These are phyloP conservation scores for Sander lucioperca DNA, from an alignment of 2,113 vertebrate genomes.

Conservation along the genomic window DNA sequence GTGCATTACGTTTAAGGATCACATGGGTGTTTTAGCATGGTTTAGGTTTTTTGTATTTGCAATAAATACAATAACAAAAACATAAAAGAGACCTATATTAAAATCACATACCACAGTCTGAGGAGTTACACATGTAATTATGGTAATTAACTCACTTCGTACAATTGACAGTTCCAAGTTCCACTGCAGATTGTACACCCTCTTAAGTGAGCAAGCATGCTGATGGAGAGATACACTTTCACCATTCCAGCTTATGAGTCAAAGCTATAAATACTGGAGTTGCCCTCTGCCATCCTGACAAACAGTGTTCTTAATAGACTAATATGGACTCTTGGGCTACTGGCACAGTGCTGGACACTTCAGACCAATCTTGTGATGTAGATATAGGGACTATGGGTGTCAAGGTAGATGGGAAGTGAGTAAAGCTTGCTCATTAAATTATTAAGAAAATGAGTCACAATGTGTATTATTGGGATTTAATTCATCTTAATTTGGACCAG, in stretches of 20 bases:
- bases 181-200: conserved; percentile 38
- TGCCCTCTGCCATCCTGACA: conserved; percentile 58
- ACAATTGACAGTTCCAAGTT: conserved; percentile 22
- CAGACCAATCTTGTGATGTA: conserved; percentile 60
- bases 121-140: not conserved
- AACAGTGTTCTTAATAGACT: conserved; percentile 72
- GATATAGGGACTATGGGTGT: conserved; percentile 53
- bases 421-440: not conserved
- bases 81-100: not conserved
- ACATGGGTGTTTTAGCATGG: not conserved
- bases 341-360: conserved; percentile 52
- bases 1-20: not conserved
- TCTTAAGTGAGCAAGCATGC: conserved; percentile 64
- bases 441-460: not conserved
- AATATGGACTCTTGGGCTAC: conserved; percentile 70
- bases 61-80: not conserved
- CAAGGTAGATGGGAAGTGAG: conserved; percentile 36
- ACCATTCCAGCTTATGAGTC: conserved; percentile 73
- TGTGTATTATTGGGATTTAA: not conserved
- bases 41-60: not conserved
- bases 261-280: conserved; percentile 81
- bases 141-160: conserved; percentile 1
- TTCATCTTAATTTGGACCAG: not conserved
- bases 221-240: conserved; percentile 73
- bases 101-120: not conserved